These are phyloP conservation scores for Crypturellus tataupa DNA, from an alignment of 2,797 vertebrate species.

Conservation along the genomic window DNA sequence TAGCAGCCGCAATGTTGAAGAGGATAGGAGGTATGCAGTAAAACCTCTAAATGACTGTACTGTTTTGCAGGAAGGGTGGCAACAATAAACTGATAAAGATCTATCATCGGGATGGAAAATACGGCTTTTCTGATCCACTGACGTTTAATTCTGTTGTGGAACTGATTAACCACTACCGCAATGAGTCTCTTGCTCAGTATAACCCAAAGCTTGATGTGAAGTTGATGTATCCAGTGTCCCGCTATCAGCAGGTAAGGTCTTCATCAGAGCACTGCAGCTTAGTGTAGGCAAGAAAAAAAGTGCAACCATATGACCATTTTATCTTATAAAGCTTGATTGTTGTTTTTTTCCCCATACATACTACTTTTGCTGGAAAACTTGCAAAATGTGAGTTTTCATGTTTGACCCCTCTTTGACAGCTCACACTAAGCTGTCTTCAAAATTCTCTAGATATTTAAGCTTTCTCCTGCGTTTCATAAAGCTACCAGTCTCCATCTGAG, in stretches of 20 bases:
- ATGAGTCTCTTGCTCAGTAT: conserved; percentile 94
- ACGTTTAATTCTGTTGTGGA: conserved; percentile 95
- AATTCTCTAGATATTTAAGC: background rate
- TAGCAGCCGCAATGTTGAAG: background rate
- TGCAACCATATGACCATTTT: background rate
- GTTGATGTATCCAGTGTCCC: conserved; percentile 91
- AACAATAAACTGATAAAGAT: conserved; percentile 99
- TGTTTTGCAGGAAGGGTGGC: conserved; percentile 90
- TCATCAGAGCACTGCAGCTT: background rate
- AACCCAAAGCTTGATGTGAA: conserved; percentile 95
- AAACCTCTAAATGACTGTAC: conserved; percentile 40
- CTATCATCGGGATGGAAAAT: conserved; percentile 93
- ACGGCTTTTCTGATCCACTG: conserved; percentile 95
- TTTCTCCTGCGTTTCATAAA: background rate
- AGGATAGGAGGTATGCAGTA: background rate
- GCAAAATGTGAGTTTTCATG: background rate
- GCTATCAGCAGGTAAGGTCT: conserved; percentile 84
- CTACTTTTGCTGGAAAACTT: background rate
- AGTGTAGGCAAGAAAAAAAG: background rate
- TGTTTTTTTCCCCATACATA: background rate
- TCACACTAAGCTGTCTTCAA: background rate
- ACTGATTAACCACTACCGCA: conserved; percentile 94
- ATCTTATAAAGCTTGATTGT: background rate
- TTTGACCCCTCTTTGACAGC: background rate
- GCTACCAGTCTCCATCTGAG: background rate